Evolutionary conservation across 1,140 invertebrate genomes (phyloP).

Genomic region (Scaptomyza hsui): DNA sequence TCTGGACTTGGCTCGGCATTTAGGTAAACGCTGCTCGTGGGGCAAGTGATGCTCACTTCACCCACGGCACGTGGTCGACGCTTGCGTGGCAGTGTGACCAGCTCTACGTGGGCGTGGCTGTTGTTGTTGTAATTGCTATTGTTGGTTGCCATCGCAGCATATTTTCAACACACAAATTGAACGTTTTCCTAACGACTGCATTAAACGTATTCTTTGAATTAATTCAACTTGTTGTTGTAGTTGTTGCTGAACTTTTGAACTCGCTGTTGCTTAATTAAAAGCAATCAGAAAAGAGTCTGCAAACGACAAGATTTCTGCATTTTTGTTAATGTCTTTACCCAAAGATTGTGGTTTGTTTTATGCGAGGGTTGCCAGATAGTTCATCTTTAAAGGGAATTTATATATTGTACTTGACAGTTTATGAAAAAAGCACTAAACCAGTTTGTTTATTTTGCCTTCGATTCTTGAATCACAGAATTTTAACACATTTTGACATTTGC

Average conservation of each 20-base stretch:
- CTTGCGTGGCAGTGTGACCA: conserved; percentile 74
- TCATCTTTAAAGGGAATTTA: too few species aligned
- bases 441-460: background rate
- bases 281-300: conserved; percentile 50
- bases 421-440: too few species aligned
- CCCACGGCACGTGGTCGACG: conserved; percentile 78
- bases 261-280: conserved; percentile 58
- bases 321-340: conserved; percentile 25
- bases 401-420: too few species aligned
- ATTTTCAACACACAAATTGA: conserved; percentile 13
- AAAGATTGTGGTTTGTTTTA: conserved; percentile 3
- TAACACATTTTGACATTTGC: background rate
- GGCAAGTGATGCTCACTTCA: conserved; percentile 75
- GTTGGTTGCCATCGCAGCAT: conserved; percentile 37
- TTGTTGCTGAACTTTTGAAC: conserved; percentile 43
- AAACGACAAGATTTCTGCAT: conserved; percentile 24
- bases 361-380: conserved; percentile 6
- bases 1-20: conserved; percentile 44
- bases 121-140: conserved; percentile 39
- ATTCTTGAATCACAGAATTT: background rate
- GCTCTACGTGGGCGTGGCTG: conserved; percentile 8
- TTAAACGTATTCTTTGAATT: conserved; percentile 3
- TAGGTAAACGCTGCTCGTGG: conserved; percentile 71
- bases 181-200: conserved; percentile 30
- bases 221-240: conserved; percentile 20